Percentiles rank a stretch among this genome's conserved stretches.
Conservation (phyloP, 53 echinoderm and acorn worm species). For the Holothuria leucospilota region DNA sequence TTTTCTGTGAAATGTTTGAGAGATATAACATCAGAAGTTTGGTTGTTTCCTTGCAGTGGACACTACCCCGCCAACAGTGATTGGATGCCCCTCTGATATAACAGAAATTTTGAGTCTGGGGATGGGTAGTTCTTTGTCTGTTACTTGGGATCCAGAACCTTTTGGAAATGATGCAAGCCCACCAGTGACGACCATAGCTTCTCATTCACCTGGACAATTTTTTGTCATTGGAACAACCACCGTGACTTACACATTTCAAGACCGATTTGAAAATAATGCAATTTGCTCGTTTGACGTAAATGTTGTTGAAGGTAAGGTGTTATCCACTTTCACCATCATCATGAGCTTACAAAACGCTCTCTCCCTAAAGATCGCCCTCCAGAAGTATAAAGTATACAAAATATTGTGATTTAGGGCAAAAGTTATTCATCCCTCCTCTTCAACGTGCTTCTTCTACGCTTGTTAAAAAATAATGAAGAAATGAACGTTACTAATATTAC, state of each 20-base stretch:
- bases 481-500: no score
- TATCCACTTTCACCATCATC: background rate
- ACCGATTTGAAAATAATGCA: slow-evolving; percentile 62
- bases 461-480: no score
- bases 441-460: no score
- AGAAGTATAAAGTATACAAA: no score
- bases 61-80: slow-evolving; percentile 39
- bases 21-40: no score
- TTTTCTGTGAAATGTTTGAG: no score
- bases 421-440: no score
- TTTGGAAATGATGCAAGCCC: background rate
- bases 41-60: slow-evolving; percentile 26
- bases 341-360: no score
- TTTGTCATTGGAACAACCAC: slow-evolving; percentile 19
- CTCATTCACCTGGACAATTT: slow-evolving; percentile 51
- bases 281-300: slow-evolving; percentile 64
- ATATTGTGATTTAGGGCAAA: no score
- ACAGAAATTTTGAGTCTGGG: slow-evolving; percentile 38
- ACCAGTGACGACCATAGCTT: background rate
- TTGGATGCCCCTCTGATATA: slow-evolving; percentile 10
- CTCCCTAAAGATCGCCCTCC: no score
- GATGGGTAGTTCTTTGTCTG: background rate
- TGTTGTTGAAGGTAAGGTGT: slow-evolving; percentile 51
- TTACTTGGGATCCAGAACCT: background rate
- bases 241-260: slow-evolving; percentile 63